Conservation (phyloP, 2,113 vertebrate species). For the Rhineura floridana region DNA sequence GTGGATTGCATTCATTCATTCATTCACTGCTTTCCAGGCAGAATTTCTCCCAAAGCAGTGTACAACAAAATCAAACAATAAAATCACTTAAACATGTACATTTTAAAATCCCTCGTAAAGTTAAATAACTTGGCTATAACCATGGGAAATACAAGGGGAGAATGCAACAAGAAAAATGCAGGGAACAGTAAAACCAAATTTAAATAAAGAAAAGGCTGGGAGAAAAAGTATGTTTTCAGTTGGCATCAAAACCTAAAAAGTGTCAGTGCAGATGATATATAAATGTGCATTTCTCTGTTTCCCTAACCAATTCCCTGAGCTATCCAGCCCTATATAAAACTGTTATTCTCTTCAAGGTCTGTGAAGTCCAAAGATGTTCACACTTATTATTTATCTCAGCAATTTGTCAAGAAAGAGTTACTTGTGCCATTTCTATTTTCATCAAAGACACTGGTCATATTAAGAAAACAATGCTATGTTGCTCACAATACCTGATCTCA, state of each 20-base stretch:
- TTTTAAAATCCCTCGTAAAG: too few relatives aligned
- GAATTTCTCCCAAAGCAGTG: too few relatives aligned
- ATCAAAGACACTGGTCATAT: neutral
- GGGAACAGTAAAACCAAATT: too few relatives aligned
- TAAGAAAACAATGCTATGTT: neutral
- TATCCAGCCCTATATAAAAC: neutral
- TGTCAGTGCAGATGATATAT: neutral
- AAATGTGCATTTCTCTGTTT: conserved; percentile 1
- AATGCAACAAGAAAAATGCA: too few relatives aligned
- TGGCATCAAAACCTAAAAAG: neutral
- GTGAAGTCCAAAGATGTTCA: neutral
- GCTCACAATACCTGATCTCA: neutral
- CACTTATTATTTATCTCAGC: neutral
- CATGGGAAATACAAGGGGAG: too few relatives aligned
- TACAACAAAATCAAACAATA: too few relatives aligned
- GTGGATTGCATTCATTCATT: too few relatives aligned
- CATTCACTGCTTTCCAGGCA: too few relatives aligned
- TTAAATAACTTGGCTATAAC: too few relatives aligned
- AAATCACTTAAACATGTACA: too few relatives aligned
- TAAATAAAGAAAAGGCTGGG: too few relatives aligned
- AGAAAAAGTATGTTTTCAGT: too few relatives aligned
- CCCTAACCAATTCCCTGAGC: neutral
- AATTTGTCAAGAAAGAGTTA: neutral
- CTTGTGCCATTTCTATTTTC: neutral
- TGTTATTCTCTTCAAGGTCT: neutral